These are phyloP conservation scores for Temnothorax unifasciatus DNA, from an alignment of 2,888 invertebrate genomes.

Conservation along the genomic window DNA sequence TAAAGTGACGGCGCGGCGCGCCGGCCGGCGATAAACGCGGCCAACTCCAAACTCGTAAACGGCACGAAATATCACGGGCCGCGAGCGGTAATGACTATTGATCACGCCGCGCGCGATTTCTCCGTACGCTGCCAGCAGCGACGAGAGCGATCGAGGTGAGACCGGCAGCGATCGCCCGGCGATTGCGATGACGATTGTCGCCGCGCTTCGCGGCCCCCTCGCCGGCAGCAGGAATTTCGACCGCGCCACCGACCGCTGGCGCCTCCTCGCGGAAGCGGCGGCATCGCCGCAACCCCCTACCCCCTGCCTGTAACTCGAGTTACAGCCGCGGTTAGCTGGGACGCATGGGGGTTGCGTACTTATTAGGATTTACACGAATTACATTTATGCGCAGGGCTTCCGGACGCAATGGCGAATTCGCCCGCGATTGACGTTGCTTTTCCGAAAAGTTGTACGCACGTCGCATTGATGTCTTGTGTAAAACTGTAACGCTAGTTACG, in stretches of 20 bases:
- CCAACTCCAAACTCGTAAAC: neutral
- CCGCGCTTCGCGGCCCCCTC: slow-evolving; percentile 70
- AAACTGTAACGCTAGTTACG: neutral
- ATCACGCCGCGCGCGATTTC: slow-evolving; percentile 64
- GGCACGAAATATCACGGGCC: neutral
- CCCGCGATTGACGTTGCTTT: no score
- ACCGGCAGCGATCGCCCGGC: slow-evolving; percentile 67
- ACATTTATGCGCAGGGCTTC: no score
- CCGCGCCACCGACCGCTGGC: slow-evolving; percentile 69
- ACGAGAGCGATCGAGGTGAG: slow-evolving; percentile 80
- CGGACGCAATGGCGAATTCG: no score
- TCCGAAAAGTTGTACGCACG: neutral
- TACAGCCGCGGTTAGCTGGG: neutral
- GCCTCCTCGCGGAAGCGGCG: slow-evolving; percentile 77
- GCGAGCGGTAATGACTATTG: neutral
- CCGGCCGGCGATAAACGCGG: slow-evolving; percentile 24
- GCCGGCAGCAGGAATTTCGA: slow-evolving; percentile 77
- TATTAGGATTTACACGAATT: no score
- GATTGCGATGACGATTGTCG: slow-evolving; percentile 59
- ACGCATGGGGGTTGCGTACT: neutral
- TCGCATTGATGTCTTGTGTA: neutral
- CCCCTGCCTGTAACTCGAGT: no score
- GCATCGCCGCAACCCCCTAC: slow-evolving; percentile 53
- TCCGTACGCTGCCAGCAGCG: slow-evolving; percentile 84
- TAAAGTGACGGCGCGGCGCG: neutral